These are phyloP conservation scores for Miniopterus natalensis DNA, from an alignment of 2,113 vertebrate species.

Conservation along the genomic window DNA sequence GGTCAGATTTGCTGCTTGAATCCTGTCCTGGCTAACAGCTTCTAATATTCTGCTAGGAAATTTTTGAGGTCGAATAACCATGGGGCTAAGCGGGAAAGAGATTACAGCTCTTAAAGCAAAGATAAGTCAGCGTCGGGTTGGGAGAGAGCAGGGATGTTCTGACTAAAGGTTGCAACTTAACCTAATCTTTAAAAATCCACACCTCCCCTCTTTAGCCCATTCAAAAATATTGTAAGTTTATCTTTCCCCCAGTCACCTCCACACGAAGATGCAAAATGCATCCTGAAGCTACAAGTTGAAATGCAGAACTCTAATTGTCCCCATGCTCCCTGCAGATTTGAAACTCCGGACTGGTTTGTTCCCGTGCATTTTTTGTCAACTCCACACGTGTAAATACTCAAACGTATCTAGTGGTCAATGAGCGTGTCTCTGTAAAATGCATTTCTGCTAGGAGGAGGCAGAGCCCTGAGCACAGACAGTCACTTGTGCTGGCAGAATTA, in stretches of 20 bases:
- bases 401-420: not conserved
- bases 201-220: not conserved
- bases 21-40: not conserved
- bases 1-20: not conserved
- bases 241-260: not conserved
- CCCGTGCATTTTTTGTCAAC: not conserved
- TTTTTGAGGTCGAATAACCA: not conserved
- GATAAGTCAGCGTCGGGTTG: not conserved
- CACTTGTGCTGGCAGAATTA: not conserved
- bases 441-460: not conserved
- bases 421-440: constrained; percentile 49
- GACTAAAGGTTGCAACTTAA: not conserved
- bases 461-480: constrained; percentile 26
- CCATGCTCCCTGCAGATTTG: constrained; percentile 12
- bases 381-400: constrained; percentile 59
- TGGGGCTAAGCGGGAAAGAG: not conserved
- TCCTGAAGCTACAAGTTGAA: not conserved
- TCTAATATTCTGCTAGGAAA: not conserved
- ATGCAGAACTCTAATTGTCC: not conserved
- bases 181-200: not conserved
- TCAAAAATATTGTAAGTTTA: not conserved
- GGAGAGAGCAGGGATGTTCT: not conserved
- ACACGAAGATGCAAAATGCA: not conserved
- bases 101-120: not conserved
- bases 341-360: constrained; percentile 36